Evolutionary conservation across 92 coral and sea anemone species (phyloP), one percentile per base, ranked within the genome.

Genomic region (Epizoanthus fatuus): DNA sequence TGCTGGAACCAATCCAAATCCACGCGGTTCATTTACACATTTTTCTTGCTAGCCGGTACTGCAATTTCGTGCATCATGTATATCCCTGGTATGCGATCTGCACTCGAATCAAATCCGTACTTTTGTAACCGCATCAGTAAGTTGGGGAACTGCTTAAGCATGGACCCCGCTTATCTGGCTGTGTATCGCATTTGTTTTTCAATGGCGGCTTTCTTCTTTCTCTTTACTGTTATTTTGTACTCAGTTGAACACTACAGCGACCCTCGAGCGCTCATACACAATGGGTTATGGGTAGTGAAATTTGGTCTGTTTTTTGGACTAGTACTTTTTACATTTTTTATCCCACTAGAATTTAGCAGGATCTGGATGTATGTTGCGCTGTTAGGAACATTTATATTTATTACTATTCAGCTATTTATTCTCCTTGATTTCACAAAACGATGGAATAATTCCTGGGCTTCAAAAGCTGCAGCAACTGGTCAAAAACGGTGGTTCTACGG

Each of bases 151-250:
- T 96, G 99, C 60, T 81, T 96, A 29, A 96, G 97, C 55, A 96
- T 92, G 85, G 99, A 96, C 74, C 99, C 99, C 54, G 99, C 98
- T 37, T 96, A 93, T 84, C 90, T 95, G 63, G 99, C 99, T 52
- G 98, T 96, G 69, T 95, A 96, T 72, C 75, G 99, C 67, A 90
- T 96, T 52, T 96, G 99, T 53, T 92, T 96, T 87, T 92, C 99
- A 71, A 96, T 96, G 99, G 98, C 99, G 20, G 92, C 96, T 9
- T 96, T 96, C 88, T 96, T 89, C 76, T 84, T 96, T 54, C 82
- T 96, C n/a, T 96, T 96, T 75, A 89, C 97, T 5, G 37, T 96
- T 56, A 85, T 96, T 59, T 93, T 96, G 4, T 93, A 89, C 79
- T 92, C 94, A 40, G 99, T 95, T 5, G 75, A 82, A 19, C 65